Base-by-base conservation (phyloP, 2,888 invertebrate genomes). In the Agrypnus murinus region DNA sequence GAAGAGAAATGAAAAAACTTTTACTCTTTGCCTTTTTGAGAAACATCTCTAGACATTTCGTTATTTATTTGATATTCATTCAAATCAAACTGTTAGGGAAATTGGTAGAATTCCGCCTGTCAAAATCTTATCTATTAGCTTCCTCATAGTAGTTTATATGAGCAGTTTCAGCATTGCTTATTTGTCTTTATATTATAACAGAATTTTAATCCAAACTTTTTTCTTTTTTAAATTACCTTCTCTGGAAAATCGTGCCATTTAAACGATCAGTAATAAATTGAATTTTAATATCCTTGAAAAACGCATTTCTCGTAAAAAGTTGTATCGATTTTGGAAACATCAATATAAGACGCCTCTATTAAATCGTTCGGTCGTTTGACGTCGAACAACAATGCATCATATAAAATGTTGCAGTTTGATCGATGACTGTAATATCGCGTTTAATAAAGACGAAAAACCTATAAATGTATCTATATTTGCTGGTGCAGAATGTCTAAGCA, bases 341-440 rank as follows among this genome's bases (percentile, higher is more conserved):
- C 55, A 31, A 46, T 38, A n/a, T n/a, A 64, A 50, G 64, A 64
- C 40, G 55, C 32, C 32, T 17, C 40, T 43, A 53, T 64, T 64
- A 64, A 50, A 64, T 12, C 36, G 19, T 31, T 40, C 53, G 43
- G 53, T 43, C 50, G 40, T 31, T 55, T 34, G 57, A 57, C 58
- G 65, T 57, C 65, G 58, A 58, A 65, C 65, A 66, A 66, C 59
- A 60, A 66, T 66, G 48, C 40, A 66, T 66, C 50, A 38, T 50
- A 59, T 66, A 59, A 40, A 66, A 50, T 59, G 66, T 65, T 59
- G 40, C 43, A 70, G 64, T 71, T 71, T 71, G 71, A 71, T 71
- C 63, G 71, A 71, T 71, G 68, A 38, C 60, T 71, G 68, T 68
- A 71, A 71, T 71, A 71, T 71, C 68, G 43, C 34, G 34, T 65